Percentiles rank a stretch among this genome's conserved stretches.
Conservation (phyloP, 2,888 invertebrate genomes). For the Cataglyphis albicans region DNA sequence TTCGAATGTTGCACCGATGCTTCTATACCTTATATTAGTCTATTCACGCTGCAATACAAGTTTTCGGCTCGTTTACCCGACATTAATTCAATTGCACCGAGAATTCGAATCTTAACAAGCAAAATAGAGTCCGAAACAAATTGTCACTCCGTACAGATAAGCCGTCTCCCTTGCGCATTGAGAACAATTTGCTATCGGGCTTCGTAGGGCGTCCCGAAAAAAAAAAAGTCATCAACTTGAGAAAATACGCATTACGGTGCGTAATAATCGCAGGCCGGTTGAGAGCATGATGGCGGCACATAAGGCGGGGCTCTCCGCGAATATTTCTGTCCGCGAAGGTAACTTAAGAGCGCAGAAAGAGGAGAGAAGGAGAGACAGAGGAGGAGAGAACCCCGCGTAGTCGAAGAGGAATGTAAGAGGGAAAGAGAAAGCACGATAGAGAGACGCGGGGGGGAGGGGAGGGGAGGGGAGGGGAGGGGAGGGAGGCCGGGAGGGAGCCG, state of each 20-base stretch:
- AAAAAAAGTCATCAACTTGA: slow-evolving; percentile 51
- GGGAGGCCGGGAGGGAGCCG: slow-evolving; percentile 19
- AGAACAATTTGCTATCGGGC: slow-evolving; percentile 35
- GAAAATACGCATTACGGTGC: slow-evolving; percentile 78
- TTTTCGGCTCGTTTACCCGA: slow-evolving; percentile 19
- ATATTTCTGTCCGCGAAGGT: slow-evolving; percentile 77
- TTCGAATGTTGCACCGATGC: background rate
- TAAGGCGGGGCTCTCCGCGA: slow-evolving; percentile 82
- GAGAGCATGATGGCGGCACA: slow-evolving; percentile 82
- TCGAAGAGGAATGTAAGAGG: background rate
- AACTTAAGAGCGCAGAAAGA: slow-evolving; percentile 64
- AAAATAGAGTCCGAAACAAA: slow-evolving; percentile 49
- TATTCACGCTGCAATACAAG: background rate
- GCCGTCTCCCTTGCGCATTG: slow-evolving; percentile 39
- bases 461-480: slow-evolving; percentile 16
- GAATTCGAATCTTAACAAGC: slow-evolving; percentile 43
- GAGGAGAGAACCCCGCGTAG: slow-evolving; percentile 28
- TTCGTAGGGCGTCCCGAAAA: slow-evolving; percentile 33
- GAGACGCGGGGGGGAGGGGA: background rate
- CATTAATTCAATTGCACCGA: slow-evolving; percentile 33
- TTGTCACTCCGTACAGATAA: slow-evolving; percentile 42
- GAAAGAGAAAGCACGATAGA: slow-evolving; percentile 35
- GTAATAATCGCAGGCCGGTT: slow-evolving; percentile 82
- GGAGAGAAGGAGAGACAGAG: slow-evolving; percentile 56
- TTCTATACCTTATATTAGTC: background rate